Base-by-base conservation (phyloP, 2,797 vertebrate species). In the Petrocephalus sullivani region DNA sequence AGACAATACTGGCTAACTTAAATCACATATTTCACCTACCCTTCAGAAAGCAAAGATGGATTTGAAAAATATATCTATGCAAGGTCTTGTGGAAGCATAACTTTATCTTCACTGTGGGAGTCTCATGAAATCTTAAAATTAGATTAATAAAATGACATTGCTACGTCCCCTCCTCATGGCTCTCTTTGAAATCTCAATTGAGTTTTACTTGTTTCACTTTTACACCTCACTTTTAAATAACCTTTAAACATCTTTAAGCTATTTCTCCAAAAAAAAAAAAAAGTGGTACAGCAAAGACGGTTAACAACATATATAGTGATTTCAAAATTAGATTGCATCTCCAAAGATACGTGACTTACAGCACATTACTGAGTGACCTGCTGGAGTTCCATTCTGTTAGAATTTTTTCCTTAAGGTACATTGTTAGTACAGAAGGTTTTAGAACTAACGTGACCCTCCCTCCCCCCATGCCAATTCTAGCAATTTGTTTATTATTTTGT, bases 71-170 rank as follows among this genome's bases (percentile, higher is more conserved):
- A 78, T 78, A 49, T 41, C 71, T 49, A n/a, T 78, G 33, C 71
- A 78, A 78, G 41, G 37, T 78, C 37, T 49, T 78, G 41, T n/a
- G 41, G 71, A 46, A 49, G 71, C 33, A 46, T 46, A 78, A 46
- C 19, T 78, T 78, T 78, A 78, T 46, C 71, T 78, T 78, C 71
- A 78, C 37, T 78, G 16, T n/a, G 41, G 71, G 71, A 78, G 41
- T 78, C 37, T 46, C 71, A 49, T 78, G 71, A 78, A 78, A 78
- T 78, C 71, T 46, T 78, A 78, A 78, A 78, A 78, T 41, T 78
- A 78, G 71, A 78, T 78, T 78, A 78, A 41, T 78, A 41, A 78
- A 78, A 78, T 78, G 71, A 78, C 71, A 78, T 78, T 78, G 71
- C 71, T 41, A 3, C 7, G 64, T 71, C 28, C 64, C 28, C 12